Base-by-base conservation (phyloP, 2,888 invertebrate species). In the Nezara viridula region DNA sequence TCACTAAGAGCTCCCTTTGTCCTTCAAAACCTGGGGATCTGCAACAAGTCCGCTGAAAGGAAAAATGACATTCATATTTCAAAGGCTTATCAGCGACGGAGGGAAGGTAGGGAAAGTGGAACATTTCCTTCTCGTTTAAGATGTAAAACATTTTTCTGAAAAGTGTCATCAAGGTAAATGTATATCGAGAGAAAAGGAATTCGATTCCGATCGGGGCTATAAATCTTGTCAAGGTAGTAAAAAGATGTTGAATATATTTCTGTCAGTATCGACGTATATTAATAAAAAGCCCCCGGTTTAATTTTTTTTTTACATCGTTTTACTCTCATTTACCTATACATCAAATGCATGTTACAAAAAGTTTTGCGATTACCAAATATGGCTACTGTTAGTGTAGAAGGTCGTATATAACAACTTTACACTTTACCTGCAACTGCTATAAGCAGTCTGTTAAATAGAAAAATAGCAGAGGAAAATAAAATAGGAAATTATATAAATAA, bases 41-140 rank as follows among this genome's bases (percentile, higher is more conserved):
- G 81, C 81, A 81, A 40, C 44, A 81, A 81, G 40, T 81, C 44
- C 44, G 24, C 44, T 81, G 40, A 81, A 81, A 81, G 81, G 81
- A 81, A 81, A 81, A 77, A 77, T 77, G 77, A 7, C 81, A 81
- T 81, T 81, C 44, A 81, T 81, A 81, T 81, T 81, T 81, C 81
- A 81, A n/a, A 81, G 24, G 44, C 40, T 44, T 81, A 81, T 81
- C 81, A 81, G n/a, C 24, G 44, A n/a, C n/a, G 7, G 24, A 40
- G 77, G 37, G 2, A 37, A 9, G 73, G 27, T 0, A 14, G 19
- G 81, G 24, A 77, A 81, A 81, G 32, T 81, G 81, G 44, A 81
- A 44, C 40, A 44, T 81, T 81, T 44, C 81, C 44, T 44, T 44
- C 81, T 81, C 81, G 12, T 81, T 81, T 81, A 81, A 44, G 44